Evolutionary conservation across 2,797 vertebrate species (phyloP).

Genomic region (Amblyraja radiata): DNA sequence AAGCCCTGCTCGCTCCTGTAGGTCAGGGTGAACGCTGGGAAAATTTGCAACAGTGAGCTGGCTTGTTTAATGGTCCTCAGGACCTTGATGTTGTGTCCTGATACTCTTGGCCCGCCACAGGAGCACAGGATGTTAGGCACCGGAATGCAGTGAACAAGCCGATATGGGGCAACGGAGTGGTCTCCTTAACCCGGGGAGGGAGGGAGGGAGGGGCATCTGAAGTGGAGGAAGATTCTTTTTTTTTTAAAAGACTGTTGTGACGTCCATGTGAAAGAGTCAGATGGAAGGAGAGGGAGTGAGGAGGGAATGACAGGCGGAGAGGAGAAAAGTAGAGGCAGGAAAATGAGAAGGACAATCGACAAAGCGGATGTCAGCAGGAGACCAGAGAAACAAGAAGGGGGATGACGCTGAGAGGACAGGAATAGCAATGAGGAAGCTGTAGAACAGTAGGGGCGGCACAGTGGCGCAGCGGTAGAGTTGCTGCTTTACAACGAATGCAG

Average conservation of each 20-base stretch:
- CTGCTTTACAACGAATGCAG: no score
- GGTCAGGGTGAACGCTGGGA: not conserved
- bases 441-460: not conserved
- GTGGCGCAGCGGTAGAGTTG: no score
- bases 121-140: not conserved
- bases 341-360: not conserved
- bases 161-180: not conserved
- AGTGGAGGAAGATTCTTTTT: not conserved
- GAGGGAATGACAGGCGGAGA: not conserved
- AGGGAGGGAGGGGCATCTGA: not conserved
- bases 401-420: not conserved
- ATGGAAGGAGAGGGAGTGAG: no score
- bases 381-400: not conserved
- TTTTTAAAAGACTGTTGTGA: no score
- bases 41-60: not conserved
- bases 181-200: not conserved
- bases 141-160: not conserved
- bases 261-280: not conserved
- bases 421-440: not conserved
- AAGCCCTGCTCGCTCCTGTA: not conserved
- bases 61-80: not conserved
- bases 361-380: not conserved
- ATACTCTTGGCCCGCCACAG: not conserved
- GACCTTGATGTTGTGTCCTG: not conserved
- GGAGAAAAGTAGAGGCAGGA: not conserved